A percentile compares a stretch with the other conserved stretches of the same genome.
Evolutionary conservation across 2,113 vertebrate species (phyloP).

Genomic region (Capricornis sumatraensis): DNA sequence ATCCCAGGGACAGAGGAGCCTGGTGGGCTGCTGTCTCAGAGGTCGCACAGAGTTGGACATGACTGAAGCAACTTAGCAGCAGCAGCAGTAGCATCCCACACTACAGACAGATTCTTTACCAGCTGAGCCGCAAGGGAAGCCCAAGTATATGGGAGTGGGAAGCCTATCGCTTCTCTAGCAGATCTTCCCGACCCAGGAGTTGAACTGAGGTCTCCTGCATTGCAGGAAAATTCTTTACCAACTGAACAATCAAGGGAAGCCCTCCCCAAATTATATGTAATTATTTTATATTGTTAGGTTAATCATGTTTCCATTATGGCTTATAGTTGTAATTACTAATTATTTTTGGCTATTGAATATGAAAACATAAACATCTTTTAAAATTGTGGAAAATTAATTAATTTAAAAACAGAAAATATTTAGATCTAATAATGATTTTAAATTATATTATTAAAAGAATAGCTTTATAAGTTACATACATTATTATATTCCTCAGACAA

Average conservation of each 20-base stretch:
- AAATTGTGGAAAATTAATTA: neutral
- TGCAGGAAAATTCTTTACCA: neutral
- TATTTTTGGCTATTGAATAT: neutral
- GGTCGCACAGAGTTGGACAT: no score
- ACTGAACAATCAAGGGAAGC: neutral
- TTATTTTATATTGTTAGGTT: neutral
- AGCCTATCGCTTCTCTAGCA: neutral
- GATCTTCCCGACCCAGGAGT: neutral
- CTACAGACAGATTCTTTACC: neutral
- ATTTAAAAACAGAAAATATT: neutral
- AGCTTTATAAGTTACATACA: neutral
- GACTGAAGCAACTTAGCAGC: no score
- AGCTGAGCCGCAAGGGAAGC: fast-evolving
- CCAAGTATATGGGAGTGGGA: neutral
- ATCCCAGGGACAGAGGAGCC: no score
- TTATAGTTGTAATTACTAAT: neutral
- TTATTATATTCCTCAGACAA: neutral
- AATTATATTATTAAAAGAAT: neutral
- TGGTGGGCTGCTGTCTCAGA: no score
- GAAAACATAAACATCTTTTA: neutral
- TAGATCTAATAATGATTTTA: neutral
- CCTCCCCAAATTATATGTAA: neutral
- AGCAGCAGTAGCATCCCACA: neutral
- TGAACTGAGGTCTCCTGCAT: neutral
- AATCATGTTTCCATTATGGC: neutral